These are phyloP conservation scores for Diploscapter pachys DNA, from an alignment of 1,140 invertebrate genomes.

Conservation along the genomic window DNA sequence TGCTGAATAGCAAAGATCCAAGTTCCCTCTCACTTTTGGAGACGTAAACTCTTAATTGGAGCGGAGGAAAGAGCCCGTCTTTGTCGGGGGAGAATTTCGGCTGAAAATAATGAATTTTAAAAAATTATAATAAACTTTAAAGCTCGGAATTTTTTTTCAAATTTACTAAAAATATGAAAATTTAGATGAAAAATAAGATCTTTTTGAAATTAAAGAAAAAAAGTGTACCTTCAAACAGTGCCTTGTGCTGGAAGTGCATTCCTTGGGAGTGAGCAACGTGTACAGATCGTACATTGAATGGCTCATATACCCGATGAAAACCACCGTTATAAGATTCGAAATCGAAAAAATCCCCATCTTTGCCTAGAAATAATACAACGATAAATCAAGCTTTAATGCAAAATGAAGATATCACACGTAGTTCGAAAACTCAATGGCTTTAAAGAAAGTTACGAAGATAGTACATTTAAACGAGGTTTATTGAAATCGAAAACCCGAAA, in stretches of 20 bases:
- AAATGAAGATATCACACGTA: no score
- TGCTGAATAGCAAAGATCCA: slow-evolving; percentile 5
- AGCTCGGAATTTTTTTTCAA: slow-evolving; percentile 1
- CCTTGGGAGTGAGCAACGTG: slow-evolving; percentile 41
- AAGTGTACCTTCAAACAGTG: slow-evolving; percentile 15
- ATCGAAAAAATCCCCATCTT: neutral
- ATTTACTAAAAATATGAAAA: slow-evolving; percentile 26
- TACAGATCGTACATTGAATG: slow-evolving; percentile 40
- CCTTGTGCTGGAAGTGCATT: slow-evolving; percentile 15
- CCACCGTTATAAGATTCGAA: slow-evolving; percentile 14
- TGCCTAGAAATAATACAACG: no score
- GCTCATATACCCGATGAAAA: slow-evolving; percentile 30
- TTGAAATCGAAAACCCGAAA: no score
- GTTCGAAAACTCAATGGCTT: no score
- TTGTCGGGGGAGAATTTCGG: slow-evolving; percentile 28
- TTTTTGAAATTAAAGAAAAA: slow-evolving; percentile 7
- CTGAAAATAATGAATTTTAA: slow-evolving; percentile 30
- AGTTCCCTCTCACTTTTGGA: slow-evolving; percentile 9
- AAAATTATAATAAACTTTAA: neutral
- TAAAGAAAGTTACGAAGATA: no score
- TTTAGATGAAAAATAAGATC: slow-evolving; percentile 4
- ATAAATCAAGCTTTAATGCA: no score
- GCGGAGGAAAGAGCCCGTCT: slow-evolving; percentile 23
- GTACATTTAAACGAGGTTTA: no score
- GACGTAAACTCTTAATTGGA: slow-evolving; percentile 41